These are phyloP conservation scores for Enhydra lutris DNA, from an alignment of 2,113 vertebrate species.

Conservation along the genomic window DNA sequence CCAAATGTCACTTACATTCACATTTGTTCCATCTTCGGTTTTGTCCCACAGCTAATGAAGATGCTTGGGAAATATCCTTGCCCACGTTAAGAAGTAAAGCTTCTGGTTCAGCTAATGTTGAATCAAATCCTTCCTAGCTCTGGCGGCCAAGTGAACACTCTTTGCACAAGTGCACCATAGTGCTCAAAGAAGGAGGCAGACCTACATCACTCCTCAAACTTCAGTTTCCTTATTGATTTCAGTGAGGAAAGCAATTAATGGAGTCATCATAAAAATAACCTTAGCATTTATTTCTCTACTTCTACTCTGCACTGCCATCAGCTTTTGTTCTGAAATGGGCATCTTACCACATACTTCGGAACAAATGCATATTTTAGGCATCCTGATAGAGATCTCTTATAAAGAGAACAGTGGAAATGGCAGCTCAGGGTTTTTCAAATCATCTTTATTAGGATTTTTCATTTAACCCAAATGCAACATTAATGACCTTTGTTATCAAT, in stretches of 20 bases:
- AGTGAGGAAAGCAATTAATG: not conserved
- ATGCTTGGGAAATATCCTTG: not conserved
- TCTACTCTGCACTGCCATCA: not conserved
- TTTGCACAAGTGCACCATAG: fast-evolving
- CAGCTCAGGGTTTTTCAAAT: not conserved
- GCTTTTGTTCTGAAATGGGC: not conserved
- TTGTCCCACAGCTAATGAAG: not conserved
- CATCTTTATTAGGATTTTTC: not conserved
- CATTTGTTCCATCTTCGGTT: not conserved
- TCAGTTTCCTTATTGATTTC: not conserved
- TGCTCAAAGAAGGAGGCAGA: not conserved
- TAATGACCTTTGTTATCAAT: not conserved
- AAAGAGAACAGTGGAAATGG: not conserved
- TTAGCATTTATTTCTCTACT: not conserved
- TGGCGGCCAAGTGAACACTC: fast-evolving
- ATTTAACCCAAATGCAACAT: not conserved
- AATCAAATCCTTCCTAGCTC: not conserved
- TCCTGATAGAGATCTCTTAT: not conserved
- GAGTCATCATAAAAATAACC: not conserved
- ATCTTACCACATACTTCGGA: not conserved
- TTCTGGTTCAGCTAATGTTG: not conserved
- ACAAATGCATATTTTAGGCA: not conserved
- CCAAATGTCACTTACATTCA: not conserved
- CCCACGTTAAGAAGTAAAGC: not conserved
- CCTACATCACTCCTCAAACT: not conserved